Evolutionary conservation across 2,797 vertebrate genomes (phyloP).

Genomic region (Danio choprae): DNA sequence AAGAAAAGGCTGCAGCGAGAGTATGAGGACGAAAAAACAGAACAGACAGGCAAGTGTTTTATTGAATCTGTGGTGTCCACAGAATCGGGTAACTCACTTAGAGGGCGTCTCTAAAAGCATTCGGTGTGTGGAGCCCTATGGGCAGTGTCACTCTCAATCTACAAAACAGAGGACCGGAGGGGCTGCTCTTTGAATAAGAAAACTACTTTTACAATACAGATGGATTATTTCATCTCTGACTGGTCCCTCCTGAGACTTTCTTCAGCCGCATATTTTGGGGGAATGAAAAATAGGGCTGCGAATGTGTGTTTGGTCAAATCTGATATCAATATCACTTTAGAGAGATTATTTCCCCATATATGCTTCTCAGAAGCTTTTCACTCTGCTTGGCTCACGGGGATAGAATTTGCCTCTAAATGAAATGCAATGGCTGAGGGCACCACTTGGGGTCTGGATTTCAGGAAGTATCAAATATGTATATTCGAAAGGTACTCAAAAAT

Average conservation of each 20-base stretch:
- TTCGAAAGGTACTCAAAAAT: constrained; percentile 12
- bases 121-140: constrained; percentile 50
- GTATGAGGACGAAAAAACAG: constrained; percentile 64
- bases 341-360: constrained; percentile 73
- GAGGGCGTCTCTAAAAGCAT: constrained; percentile 70
- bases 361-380: constrained; percentile 73
- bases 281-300: constrained; percentile 79
- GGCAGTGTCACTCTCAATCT: constrained; percentile 78
- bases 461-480: constrained; percentile 6
- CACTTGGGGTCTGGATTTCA: constrained; percentile 32
- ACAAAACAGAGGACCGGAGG: constrained; percentile 73
- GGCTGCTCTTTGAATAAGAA: constrained; percentile 73
- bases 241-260: constrained; percentile 74
- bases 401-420: constrained; percentile 27
- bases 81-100: constrained; percentile 80
- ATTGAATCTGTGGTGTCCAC: constrained; percentile 78
- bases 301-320: constrained; percentile 75
- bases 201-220: constrained; percentile 77
- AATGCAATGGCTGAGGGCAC: constrained; percentile 6
- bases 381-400: constrained; percentile 74
- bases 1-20: constrained; percentile 30
- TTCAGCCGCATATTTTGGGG: constrained; percentile 73
- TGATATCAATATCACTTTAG: constrained; percentile 74
- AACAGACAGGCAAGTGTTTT: constrained; percentile 81
- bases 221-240: constrained; percentile 74